Base-by-base conservation (phyloP, 2,888 invertebrate genomes). In the Hyppa rectilinea region DNA sequence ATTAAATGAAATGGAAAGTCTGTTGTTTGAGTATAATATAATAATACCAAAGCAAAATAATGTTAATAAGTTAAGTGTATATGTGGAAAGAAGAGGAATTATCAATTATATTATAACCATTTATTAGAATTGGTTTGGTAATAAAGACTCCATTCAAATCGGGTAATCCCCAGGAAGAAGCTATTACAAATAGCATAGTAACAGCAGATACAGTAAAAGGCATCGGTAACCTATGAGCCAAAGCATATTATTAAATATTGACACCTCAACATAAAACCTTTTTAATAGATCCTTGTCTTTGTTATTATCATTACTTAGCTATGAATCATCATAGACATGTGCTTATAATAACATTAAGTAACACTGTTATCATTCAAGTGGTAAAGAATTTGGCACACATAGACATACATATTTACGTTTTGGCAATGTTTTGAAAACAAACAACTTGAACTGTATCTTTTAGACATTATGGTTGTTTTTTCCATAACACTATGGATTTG, bases 321-420 rank as follows among this genome's bases (percentile, higher is more conserved):
- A 60, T 60, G 58, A 67, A 31, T 80, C 78, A 71, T 40, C 55
- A 38, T n/a, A 64, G 20, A 55, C 43, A 63, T 50, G 31, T 80
- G 62, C 47, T 38, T 56, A 38, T 26, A 64, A 62, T 61, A 81
- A 61, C 38, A 71, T 77, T 78, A 81, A 50, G 56, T 61, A 76
- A 62, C 58, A 64, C 6, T 61, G 60, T 64, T 80, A 81, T 74
- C 60, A 64, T 29, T 64, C 31, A 68, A 45, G 40, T 70, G 69
- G 69, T 72, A 71, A 70, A 38, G 38, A 45, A 62, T 75, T 75
- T 55, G 40, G 45, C 71, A 73, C 43, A 56, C 49, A n/a, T n/a
- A 74, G 3, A 29, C n/a, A 61, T 31, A 5, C n/a, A 34, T n/a
- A 43, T 49, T 68, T 63, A n/a, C n/a, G 6, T 38, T 50, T 31